Base-by-base conservation (phyloP, 2,113 vertebrate genomes). In the Dicrurus megarhynchus region DNA sequence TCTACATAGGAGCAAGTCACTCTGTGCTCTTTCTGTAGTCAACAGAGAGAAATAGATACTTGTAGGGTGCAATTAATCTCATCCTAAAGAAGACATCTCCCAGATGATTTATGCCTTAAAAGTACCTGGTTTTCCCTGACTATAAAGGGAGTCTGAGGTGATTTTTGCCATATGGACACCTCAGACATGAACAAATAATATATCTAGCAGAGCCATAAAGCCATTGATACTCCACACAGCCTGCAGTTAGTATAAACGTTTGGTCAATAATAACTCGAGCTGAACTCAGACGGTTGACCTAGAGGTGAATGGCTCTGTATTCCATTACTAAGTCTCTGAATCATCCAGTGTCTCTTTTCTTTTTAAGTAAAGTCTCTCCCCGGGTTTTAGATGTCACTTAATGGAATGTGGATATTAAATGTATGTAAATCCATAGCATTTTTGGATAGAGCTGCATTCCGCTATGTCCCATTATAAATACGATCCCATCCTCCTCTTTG, bases 221-320 rank as follows among this genome's bases (percentile, higher is more conserved):
- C 77, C 88, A 95, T 16, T 96, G 95, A 96, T 97, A 96, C 91
- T 96, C 82, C 92, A 82, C 93, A 96, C 77, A 94, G 90, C 64
- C 92, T 78, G 73, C 73, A 95, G 94, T 96, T 96, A 96, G 95
- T 93, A 91, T 96, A 97, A 96, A 96, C 92, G 95, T 96, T 96
- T 97, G 96, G 96, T 96, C 95, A 96, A 93, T 96, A 96, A 96
- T 96, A 96, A 96, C 88, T 97, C 0, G 57, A 94, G 88, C 73
- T 96, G 95, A 97, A 96, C 92, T 94, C 95, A 96, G 95, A 96
- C 61, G 0, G 93, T 81, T 96, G 96, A 96, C 96, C 93, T 88
- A 87, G 92, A 93, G 95, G 93, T 96, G 94, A 97, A 94, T 96
- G 59, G 78, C n/a, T 80, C 87, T 90, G 92, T 86, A 95, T 89